Base-by-base conservation (phyloP, 2,888 invertebrate species). In the Sepiola atlantica region DNA sequence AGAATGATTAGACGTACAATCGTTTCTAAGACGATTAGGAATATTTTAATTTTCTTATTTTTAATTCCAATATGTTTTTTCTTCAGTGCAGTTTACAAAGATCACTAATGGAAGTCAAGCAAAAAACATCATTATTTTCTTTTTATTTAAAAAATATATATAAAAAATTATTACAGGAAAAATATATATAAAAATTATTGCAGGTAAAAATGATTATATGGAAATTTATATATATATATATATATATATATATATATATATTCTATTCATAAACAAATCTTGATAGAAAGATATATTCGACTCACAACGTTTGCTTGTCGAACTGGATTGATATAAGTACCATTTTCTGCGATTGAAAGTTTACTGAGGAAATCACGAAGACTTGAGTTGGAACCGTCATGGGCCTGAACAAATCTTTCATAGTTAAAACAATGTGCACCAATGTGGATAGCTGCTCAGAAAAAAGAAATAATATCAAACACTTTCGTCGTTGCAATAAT, bases 391-490 rank as follows among this genome's bases (percentile, higher is more conserved):
- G 95, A 95, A 55, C 95, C 95, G 55, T 95, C 92, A 94, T 96
- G 96, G n/a, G 97, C 96, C n/a, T 95, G 94, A 32, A 97, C 95
- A 94, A 97, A 96, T n/a, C 95, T 95, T 95, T 97, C 97, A 94
- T 97, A 96, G 96, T 97, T 97, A 95, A 97, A 97, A 90, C 96
- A 96, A 95, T 97, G 97, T 35, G 97, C 96, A 57, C 95, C 96
- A 45, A 96, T 95, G 95, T 97, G 97, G 54, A 97, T 95, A 12
- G 96, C 97, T 97, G 90, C n/a, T n/a, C n/a, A n/a, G 21, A 90
- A 90, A 77, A 20, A n/a, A 32, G 55, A 10, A 92, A 57, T 28
- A 61, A 12, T 55, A 77, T 90, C 28, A 35, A 92, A 94, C 95
- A 35, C 21, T 20, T n/a, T 35, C 21, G 92, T 32, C 18, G 21